Evolutionary conservation across 2,113 vertebrate species (phyloP), one percentile per base, ranked within the genome.

Genomic region (Melanerpes aurifrons): DNA sequence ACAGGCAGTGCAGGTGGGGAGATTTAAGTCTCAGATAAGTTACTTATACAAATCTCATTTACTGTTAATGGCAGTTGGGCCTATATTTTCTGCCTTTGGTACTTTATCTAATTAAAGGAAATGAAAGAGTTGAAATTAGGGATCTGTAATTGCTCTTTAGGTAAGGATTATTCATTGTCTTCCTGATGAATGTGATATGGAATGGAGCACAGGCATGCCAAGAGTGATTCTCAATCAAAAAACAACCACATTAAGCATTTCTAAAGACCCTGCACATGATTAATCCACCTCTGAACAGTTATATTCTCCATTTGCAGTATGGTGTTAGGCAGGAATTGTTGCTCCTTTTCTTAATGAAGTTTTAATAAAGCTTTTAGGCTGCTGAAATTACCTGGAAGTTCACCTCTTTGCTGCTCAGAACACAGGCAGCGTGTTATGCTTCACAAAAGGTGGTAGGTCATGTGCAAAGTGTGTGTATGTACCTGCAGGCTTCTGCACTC

Each of bases 101-200:
- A 57, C 24, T 89, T 67, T 26, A 53, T 61, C 64, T 82, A 81
- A 92, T 87, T 93, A 80, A 91, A 24, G 62, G 45, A 91, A 85
- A 82, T 68, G 75, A 91, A 70, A 73, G 61, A 82, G 12, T 22
- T 89, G 63, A 70, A 95, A 89, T 89, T 63, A 84, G 47, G 62
- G 59, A 73, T 75, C 32, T 84, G 61, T 82, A 91, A 89, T 77
- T 92, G 89, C 75, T 86, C 82, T 86, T 93, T 45, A 89, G 69
- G 64, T 91, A 59, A 93, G 76, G 73, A 81, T 93, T 94, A 86
- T 64, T 95, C 79, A 74, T 77, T 86, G 37, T 89, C 53, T 94
- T 68, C 6, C 47, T 62, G 47, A 70, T 59, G 73, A 91, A 82
- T 31, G 45, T 1, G 21, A 22, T 54, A 15, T 12, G 31, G 61